Conservation (phyloP, 2,888 invertebrate species). For the Meteorus cinctellus region DNA sequence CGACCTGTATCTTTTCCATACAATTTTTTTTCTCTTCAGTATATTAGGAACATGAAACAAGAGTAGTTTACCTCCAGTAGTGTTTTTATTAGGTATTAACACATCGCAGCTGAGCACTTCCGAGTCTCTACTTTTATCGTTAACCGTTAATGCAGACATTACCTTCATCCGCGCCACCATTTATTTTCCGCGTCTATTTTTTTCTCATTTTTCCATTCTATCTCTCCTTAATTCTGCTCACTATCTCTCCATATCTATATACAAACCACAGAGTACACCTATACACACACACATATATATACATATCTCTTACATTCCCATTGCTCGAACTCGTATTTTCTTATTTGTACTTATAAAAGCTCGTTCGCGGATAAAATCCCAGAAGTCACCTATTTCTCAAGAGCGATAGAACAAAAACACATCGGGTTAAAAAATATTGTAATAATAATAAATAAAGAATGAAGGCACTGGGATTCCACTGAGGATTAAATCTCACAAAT, state of each 20-base stretch:
- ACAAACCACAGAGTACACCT: not conserved
- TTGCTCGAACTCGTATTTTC: slow-evolving; percentile 33
- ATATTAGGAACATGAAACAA: slow-evolving; percentile 18
- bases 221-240: slow-evolving; percentile 12
- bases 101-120: slow-evolving; percentile 49
- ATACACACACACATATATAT: not conserved
- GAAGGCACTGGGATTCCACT: slow-evolving; percentile 54
- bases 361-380: slow-evolving; percentile 18
- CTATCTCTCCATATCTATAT: slow-evolving; percentile 5
- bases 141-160: slow-evolving; percentile 40
- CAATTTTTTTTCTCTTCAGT: not conserved
- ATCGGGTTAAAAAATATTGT: not conserved
- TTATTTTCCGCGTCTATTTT: slow-evolving; percentile 26
- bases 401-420: slow-evolving; percentile 11
- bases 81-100: slow-evolving; percentile 50
- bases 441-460: slow-evolving; percentile 2
- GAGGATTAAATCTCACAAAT: slow-evolving; percentile 67
- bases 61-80: slow-evolving; percentile 31
- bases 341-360: slow-evolving; percentile 23
- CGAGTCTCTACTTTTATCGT: slow-evolving; percentile 51
- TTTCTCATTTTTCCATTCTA: slow-evolving; percentile 25
- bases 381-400: slow-evolving; percentile 16
- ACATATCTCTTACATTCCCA: slow-evolving; percentile 15
- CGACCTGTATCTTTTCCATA: not conserved
- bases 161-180: slow-evolving; percentile 40